phyloP scores from a whole-genome alignment of 2,113 vertebrate genomes.

The Psephotus haematonotus region DNA sequence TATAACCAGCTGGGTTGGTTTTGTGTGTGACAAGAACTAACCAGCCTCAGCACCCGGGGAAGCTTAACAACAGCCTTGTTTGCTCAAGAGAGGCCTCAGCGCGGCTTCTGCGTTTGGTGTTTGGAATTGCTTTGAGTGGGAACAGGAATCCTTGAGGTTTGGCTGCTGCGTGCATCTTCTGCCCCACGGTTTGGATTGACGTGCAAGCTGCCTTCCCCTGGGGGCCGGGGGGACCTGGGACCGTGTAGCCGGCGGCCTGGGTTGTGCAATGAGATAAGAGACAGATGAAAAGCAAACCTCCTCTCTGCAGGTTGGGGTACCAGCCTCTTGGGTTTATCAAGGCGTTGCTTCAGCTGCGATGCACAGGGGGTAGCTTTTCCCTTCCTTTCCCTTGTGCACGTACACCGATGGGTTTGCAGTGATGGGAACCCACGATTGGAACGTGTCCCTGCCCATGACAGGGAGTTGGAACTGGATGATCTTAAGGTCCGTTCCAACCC shows the following conservation, averaged over 20 bases:
- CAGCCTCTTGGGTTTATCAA: background rate
- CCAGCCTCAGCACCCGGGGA: background rate
- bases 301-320: fast-evolving
- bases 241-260: background rate
- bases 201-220: fast-evolving
- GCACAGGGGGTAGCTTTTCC: background rate
- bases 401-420: background rate
- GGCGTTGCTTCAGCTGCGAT: fast-evolving
- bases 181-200: background rate
- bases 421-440: background rate
- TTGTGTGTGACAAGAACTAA: constrained; percentile 72
- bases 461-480: background rate
- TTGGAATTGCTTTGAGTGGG: background rate
- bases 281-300: background rate
- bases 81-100: background rate
- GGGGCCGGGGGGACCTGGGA: fast-evolving
- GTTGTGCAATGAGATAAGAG: background rate
- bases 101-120: background rate
- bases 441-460: background rate
- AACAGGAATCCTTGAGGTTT: background rate
- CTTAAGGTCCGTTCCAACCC: background rate
- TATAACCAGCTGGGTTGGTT: constrained; percentile 65
- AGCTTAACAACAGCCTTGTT: background rate
- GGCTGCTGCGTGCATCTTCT: background rate
- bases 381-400: background rate